A percentile compares a stretch with the other conserved stretches of the same genome.
Conservation (phyloP, 1,140 invertebrate genomes). For the Eueides isabella region DNA sequence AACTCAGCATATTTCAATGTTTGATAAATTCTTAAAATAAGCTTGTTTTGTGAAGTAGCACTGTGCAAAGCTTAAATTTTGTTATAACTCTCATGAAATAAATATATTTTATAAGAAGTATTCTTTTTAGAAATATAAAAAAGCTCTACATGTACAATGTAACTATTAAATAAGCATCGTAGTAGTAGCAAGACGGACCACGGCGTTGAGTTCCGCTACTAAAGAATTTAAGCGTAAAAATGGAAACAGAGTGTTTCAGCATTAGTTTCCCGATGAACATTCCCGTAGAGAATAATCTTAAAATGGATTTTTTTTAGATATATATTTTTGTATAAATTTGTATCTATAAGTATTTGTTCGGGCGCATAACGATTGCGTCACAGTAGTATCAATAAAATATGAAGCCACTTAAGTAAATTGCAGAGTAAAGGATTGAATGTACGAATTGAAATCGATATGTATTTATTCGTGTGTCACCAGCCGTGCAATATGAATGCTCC, state of each 20-base stretch:
- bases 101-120: too few species aligned
- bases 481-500: slow-evolving; percentile 36
- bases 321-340: not conserved
- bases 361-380: not conserved
- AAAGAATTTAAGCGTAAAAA: not conserved
- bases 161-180: too few species aligned
- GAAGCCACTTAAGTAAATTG: slow-evolving; percentile 7
- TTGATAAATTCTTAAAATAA: not conserved
- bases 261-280: too few species aligned
- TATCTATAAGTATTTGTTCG: not conserved
- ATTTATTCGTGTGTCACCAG: slow-evolving; percentile 26
- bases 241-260: not conserved
- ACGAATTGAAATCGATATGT: slow-evolving; percentile 11
- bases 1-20: not conserved
- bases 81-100: too few species aligned
- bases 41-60: not conserved
- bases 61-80: not conserved
- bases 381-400: not conserved
- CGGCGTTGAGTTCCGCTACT: not conserved
- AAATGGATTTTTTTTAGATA: not conserved
- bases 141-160: too few species aligned
- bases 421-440: not conserved
- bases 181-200: too few species aligned
- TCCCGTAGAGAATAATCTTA: too few species aligned
- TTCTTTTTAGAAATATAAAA: too few species aligned